Base-by-base conservation (phyloP, 92 coral and sea anemone genomes). In the Zoanthus gigantus region DNA sequence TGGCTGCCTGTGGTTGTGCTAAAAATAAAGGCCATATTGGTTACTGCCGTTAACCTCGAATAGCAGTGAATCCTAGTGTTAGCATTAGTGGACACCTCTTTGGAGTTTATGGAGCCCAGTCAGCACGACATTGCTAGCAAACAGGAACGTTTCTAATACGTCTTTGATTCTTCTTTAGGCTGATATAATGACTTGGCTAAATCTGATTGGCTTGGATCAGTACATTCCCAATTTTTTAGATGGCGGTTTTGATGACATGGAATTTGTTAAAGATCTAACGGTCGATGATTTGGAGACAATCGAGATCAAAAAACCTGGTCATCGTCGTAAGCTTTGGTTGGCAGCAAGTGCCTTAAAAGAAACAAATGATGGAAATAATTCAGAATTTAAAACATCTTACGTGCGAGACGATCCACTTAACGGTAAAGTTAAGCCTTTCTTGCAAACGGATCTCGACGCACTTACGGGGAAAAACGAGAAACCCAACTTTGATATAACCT, bases 191-290 rank as follows among this genome's bases (percentile, higher is more conserved):
- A 93, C 96, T 46, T 97, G 99, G 99, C 90, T 97, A 56, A 88
- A 87, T 47, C 93, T 94, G 68, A 93, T 97, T 82, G 98, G 98
- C 76, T 86, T 97, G 63, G 94, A 96, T 29, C 97, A 92, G 83
- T 97, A 97, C 89, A 93, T 87, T 65, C 95, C 93, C 18, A 95
- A 97, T 78, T 95, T 97, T 74, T 76, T 97, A 79, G 99, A 97
- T 82, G 98, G 96, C 31, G 99, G 99, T 9, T 97, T 97, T 53
- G 99, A 97, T 73, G 99, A 97, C 83, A 89, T 97, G 92, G 99
- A 95, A 6, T 97, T 97, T 52, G 91, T 97, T 2, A 93, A 95
- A 71, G 99, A 97, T 89, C 87, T 97, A 46, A 91, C 99, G 6
- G 73, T 86, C 15, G 99, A 97, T 68, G 99, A 97, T 77, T 77